Conservation (phyloP, 1,140 invertebrate species). For the Holotrichia oblita region DNA sequence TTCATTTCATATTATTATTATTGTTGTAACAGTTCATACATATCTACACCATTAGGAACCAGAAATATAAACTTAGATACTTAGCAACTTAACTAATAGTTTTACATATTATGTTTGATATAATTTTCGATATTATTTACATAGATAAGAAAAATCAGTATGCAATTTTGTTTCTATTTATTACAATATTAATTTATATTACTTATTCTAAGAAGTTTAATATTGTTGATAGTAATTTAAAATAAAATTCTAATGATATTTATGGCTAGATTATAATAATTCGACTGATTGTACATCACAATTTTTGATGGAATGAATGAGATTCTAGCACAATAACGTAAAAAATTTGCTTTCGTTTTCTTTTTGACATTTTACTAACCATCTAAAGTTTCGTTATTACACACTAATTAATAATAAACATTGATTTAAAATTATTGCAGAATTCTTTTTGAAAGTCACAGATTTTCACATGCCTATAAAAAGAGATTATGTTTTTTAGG, state of each 20-base stretch:
- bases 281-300: slow-evolving; percentile 36
- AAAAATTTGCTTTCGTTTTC: not conserved
- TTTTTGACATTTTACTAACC: not conserved
- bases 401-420: not conserved
- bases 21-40: not conserved
- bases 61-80: slow-evolving; percentile 4
- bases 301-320: slow-evolving; percentile 26
- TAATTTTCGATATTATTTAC: slow-evolving; percentile 22
- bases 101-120: slow-evolving; percentile 11
- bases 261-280: slow-evolving; percentile 24
- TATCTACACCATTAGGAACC: slow-evolving; percentile 31
- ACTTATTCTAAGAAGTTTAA: not conserved
- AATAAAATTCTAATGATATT: slow-evolving; percentile 21
- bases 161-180: not conserved
- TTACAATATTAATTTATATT: not conserved
- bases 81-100: not conserved
- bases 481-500: not conserved
- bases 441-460: slow-evolving; percentile 16
- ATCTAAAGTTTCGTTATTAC: slow-evolving; percentile 8
- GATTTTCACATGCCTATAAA: not conserved
- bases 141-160: not conserved
- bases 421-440: not conserved
- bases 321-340: not conserved
- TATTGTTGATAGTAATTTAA: not conserved
- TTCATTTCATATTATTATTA: not conserved